A percentile compares a stretch with the other conserved stretches of the same genome.
Conservation (phyloP, 2,113 vertebrate genomes). For the Mionectes macconnelli region DNA sequence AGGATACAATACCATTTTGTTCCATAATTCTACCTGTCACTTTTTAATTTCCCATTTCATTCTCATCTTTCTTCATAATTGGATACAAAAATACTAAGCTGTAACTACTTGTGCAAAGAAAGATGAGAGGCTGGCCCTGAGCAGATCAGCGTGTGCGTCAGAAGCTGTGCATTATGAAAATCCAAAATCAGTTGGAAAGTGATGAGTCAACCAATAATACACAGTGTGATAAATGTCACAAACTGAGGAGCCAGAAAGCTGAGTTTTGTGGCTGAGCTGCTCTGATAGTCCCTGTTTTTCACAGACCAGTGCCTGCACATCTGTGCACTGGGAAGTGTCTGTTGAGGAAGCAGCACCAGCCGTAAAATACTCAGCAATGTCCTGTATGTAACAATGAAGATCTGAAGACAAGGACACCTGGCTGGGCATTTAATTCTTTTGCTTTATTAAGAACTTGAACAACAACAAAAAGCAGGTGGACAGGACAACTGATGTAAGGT, state of each 20-base stretch:
- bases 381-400: background rate
- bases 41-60: constrained; percentile 26
- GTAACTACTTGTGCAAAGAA: background rate
- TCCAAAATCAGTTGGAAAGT: background rate
- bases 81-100: constrained; percentile 16
- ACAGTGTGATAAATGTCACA: background rate
- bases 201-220: background rate
- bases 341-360: background rate
- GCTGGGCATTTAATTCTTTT: background rate
- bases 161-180: background rate
- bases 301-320: background rate
- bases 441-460: background rate
- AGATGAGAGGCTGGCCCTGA: background rate
- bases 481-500: background rate
- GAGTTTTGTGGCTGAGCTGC: background rate
- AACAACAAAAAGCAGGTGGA: background rate
- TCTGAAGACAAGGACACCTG: constrained; percentile 8
- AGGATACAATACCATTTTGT: background rate
- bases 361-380: constrained; percentile 16
- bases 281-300: background rate
- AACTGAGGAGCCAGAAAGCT: background rate
- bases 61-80: constrained; percentile 50
- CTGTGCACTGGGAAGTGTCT: background rate
- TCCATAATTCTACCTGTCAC: constrained; percentile 25
- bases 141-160: background rate